These are phyloP conservation scores for Nematostella vectensis DNA, from an alignment of 92 coral and sea anemone species.

Conservation along the genomic window DNA sequence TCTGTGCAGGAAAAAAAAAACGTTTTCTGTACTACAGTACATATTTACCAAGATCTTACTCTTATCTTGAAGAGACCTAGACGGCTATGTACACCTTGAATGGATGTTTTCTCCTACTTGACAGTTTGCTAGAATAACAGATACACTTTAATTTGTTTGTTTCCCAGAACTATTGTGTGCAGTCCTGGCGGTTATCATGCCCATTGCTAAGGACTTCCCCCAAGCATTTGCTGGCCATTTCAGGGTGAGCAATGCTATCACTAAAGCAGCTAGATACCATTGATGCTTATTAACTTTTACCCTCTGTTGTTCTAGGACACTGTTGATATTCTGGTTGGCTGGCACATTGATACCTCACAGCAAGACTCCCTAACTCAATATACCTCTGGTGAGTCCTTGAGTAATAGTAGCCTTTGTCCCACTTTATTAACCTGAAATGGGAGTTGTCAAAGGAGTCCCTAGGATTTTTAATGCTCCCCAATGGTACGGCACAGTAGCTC, in stretches of 20 bases:
- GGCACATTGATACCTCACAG: conserved; percentile 97
- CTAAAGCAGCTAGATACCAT: no score
- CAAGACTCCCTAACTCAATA: conserved; percentile 67
- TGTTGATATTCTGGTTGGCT: conserved; percentile 94
- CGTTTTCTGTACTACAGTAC: no score
- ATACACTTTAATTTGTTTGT: background rate
- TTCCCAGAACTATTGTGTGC: conserved; percentile 80
- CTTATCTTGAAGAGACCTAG: no score
- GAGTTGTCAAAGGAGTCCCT: no score
- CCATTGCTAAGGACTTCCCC: conserved; percentile 90
- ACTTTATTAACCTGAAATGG: no score
- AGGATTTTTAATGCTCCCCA: no score
- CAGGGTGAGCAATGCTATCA: conserved; percentile 50
- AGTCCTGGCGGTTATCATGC: conserved; percentile 83
- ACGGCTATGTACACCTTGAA: no score
- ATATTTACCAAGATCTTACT: no score
- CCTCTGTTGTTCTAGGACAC: conserved; percentile 58
- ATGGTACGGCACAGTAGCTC: no score
- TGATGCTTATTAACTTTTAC: background rate
- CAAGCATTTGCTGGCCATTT: conserved; percentile 97
- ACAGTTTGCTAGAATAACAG: background rate
- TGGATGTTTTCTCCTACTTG: no score
- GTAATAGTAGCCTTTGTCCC: no score
- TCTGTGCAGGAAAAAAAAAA: no score
- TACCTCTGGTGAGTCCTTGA: conserved; percentile 75